Conservation (phyloP, 2,113 vertebrate species). For the Callaeas wilsoni region DNA sequence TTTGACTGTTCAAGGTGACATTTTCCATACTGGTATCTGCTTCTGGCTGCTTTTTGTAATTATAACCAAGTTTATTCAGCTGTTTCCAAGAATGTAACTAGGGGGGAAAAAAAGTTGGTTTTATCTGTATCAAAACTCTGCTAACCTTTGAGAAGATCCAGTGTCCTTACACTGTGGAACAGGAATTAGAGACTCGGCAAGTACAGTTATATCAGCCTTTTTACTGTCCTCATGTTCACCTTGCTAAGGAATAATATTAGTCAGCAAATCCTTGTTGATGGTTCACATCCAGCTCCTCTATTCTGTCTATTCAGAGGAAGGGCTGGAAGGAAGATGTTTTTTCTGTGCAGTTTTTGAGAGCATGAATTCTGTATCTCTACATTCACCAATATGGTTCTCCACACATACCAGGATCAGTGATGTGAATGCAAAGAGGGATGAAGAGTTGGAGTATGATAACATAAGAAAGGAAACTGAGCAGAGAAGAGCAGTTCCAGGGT, state of each 20-base stretch:
- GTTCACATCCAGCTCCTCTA: not conserved
- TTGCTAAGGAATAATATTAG: not conserved
- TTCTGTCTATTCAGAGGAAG: not conserved
- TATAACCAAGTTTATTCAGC: not conserved
- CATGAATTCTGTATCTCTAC: not conserved
- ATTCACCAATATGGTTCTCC: not conserved
- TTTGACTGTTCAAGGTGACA: not conserved
- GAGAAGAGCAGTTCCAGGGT: not conserved
- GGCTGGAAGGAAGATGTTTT: not conserved
- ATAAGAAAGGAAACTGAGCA: not conserved
- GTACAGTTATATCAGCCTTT: not conserved
- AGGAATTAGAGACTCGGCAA: not conserved
- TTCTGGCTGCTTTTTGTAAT: not conserved
- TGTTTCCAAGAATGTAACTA: not conserved
- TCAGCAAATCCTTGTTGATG: not conserved
- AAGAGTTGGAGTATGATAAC: not conserved
- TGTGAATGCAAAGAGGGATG: not conserved
- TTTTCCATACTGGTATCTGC: not conserved
- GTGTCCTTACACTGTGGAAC: not conserved
- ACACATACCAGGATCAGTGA: rapidly evolving
- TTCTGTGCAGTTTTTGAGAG: not conserved
- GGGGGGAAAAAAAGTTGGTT: rapidly evolving
- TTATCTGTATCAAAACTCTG: not conserved
- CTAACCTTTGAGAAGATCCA: not conserved
- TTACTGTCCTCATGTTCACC: not conserved